phyloP scores from a whole-genome alignment of 2,113 vertebrate genomes.

The Anolis carolinensis region DNA sequence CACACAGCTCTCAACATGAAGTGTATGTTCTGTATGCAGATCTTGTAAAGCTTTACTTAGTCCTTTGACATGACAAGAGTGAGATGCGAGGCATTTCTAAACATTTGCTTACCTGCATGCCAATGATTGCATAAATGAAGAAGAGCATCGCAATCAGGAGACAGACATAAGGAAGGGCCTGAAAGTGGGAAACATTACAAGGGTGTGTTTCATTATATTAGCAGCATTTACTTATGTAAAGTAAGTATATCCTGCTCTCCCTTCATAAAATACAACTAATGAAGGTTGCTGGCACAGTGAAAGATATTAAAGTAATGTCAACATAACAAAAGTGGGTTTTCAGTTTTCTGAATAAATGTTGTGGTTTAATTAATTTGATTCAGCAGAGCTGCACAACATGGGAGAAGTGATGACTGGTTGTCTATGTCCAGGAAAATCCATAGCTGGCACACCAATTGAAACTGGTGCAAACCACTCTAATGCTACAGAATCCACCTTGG shows the following conservation, averaged over 20 bases:
- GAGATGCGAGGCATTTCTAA: conserved; percentile 12
- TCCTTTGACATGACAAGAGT: neutral
- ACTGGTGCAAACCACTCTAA: too few relatives aligned
- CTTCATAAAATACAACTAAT: neutral
- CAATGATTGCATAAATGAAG: conserved; percentile 99
- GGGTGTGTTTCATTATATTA: conserved; percentile 18
- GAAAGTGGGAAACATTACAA: conserved; percentile 56
- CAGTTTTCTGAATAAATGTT: neutral
- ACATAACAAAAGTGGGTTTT: neutral
- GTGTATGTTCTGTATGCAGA: neutral
- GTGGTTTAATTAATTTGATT: neutral
- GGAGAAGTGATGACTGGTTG: too few relatives aligned
- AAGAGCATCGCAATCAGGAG: conserved; percentile 98
- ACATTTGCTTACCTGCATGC: conserved; percentile 92
- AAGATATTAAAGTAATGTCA: neutral
- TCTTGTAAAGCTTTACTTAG: neutral
- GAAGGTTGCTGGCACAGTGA: neutral
- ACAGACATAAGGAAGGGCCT: conserved; percentile 97
- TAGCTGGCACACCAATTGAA: too few relatives aligned
- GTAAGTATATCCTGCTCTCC: neutral
- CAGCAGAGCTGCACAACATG: too few relatives aligned
- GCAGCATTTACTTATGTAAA: conserved; percentile 7
- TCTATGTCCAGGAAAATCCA: too few relatives aligned
- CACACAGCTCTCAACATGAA: too few relatives aligned
- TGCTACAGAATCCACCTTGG: too few relatives aligned